These are phyloP conservation scores for Leptura quadrifasciata DNA, from an alignment of 2,888 invertebrate genomes.

Conservation along the genomic window DNA sequence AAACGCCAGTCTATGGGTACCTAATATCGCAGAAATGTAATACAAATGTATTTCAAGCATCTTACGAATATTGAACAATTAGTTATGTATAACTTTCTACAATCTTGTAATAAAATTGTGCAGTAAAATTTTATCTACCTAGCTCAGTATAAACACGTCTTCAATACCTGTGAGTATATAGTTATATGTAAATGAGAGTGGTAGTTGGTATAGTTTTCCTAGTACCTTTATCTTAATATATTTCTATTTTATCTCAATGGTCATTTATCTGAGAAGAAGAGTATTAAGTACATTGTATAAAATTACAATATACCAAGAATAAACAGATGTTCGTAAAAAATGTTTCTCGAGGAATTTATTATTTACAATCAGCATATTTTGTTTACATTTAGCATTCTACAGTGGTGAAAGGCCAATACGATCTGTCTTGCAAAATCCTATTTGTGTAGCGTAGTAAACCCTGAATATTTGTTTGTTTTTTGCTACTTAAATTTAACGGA, in stretches of 20 bases:
- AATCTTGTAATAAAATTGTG: background rate
- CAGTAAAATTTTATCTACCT: background rate
- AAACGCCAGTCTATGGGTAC: too few species aligned
- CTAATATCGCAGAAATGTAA: too few species aligned
- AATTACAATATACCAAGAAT: constrained; percentile 16
- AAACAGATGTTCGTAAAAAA: constrained; percentile 7
- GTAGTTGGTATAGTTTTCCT: constrained; percentile 11
- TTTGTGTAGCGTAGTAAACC: too few species aligned
- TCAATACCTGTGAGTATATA: background rate
- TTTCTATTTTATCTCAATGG: constrained; percentile 8
- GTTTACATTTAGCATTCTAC: background rate
- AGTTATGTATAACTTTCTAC: background rate
- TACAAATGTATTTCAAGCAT: too few species aligned
- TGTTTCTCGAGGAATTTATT: background rate
- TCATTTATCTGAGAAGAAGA: constrained; percentile 17
- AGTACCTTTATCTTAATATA: constrained; percentile 11
- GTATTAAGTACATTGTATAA: background rate
- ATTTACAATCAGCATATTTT: constrained; percentile 10
- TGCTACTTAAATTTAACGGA: too few species aligned
- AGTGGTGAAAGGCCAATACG: background rate
- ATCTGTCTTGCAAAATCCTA: background rate
- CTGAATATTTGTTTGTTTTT: too few species aligned
- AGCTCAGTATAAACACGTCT: background rate
- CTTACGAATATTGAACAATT: too few species aligned
- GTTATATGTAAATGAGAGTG: constrained; percentile 9